Percentiles rank a stretch among this genome's conserved stretches.
Conservation (phyloP, 2,888 invertebrate species). For the Aproaerema taeniolella region DNA sequence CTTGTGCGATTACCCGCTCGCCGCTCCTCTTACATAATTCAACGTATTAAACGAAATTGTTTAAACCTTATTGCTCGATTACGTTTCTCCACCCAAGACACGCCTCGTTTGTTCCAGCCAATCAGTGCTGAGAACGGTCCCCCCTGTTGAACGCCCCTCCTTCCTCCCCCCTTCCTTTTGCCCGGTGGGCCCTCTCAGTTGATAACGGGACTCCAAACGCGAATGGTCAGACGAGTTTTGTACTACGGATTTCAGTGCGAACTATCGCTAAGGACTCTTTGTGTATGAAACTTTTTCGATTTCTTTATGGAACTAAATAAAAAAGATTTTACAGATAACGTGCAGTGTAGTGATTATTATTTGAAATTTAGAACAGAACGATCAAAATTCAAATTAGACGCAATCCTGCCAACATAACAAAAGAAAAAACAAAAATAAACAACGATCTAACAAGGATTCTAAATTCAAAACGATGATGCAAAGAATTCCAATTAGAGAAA, state of each 20-base stretch:
- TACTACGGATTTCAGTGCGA: constrained; percentile 43
- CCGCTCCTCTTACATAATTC: constrained; percentile 78
- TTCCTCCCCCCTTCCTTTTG: constrained; percentile 44
- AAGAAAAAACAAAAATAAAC: too few species aligned
- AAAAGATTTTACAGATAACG: too few species aligned
- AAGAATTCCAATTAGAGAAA: not conserved
- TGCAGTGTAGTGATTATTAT: constrained; percentile 15
- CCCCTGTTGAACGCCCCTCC: constrained; percentile 37
- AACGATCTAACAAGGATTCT: too few species aligned
- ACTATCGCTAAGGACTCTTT: too few species aligned
- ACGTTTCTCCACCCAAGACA: constrained; percentile 70
- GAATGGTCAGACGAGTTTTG: constrained; percentile 32
- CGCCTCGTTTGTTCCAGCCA: constrained; percentile 67
- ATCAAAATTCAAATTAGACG: too few species aligned
- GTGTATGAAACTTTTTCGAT: too few species aligned
- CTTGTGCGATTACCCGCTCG: constrained; percentile 76
- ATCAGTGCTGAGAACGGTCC: constrained; percentile 40
- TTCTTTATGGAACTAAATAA: too few species aligned
- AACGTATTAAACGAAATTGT: constrained; percentile 79
- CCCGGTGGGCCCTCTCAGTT: constrained; percentile 36
- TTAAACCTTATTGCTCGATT: constrained; percentile 79
- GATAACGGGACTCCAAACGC: constrained; percentile 40
- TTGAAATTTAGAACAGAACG: not conserved
- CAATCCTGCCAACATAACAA: too few species aligned
- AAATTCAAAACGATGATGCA: not conserved